Conservation (phyloP, 1,140 invertebrate genomes). For the Eriosoma lanigerum region DNA sequence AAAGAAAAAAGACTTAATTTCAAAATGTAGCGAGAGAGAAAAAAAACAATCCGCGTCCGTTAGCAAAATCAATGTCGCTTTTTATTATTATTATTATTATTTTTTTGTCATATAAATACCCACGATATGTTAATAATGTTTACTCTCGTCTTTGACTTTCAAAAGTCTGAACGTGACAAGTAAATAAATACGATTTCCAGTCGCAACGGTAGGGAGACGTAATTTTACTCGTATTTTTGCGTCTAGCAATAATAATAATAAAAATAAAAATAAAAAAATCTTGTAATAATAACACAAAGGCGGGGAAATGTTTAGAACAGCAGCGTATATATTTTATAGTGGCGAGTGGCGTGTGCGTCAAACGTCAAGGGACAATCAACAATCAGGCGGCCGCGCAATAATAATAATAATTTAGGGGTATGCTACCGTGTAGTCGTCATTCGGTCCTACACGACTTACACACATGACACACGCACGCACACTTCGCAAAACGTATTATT, state of each 20-base stretch:
- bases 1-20: conserved; percentile 36
- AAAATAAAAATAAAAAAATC: background rate
- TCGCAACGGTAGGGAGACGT: background rate
- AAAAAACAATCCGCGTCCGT: conserved; percentile 29
- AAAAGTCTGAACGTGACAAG: conserved; percentile 50
- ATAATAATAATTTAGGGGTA: conserved; percentile 40
- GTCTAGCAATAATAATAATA: conserved; percentile 6
- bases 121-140: conserved; percentile 44
- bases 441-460: background rate
- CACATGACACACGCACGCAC: too few species aligned
- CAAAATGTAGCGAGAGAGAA: background rate
- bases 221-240: conserved; percentile 31
- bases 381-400: conserved; percentile 4
- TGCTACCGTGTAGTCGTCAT: background rate
- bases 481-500: conserved; percentile 44
- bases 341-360: background rate
- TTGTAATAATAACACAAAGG: conserved; percentile 33
- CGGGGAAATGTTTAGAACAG: conserved; percentile 45
- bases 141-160: conserved; percentile 42
- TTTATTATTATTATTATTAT: too few species aligned
- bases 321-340: too few species aligned
- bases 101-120: conserved; percentile 2
- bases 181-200: conserved; percentile 50
- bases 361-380: conserved; percentile 33
- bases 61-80: conserved; percentile 30